Conservation (phyloP, 1,140 invertebrate species). For the Drosophila saltans region DNA sequence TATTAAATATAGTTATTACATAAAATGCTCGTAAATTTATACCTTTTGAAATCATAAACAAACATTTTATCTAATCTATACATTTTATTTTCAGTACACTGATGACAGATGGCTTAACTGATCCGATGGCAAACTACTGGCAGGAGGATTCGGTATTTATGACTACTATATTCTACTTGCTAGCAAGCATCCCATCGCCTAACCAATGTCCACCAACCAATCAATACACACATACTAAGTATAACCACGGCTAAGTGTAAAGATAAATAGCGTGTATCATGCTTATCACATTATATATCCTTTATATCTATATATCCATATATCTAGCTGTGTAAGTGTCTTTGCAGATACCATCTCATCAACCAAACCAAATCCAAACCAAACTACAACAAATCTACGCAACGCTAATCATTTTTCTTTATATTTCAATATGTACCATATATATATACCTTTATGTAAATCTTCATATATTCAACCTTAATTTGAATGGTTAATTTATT, state of each 20-base stretch:
- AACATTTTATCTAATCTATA: no score
- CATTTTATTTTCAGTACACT: constrained; percentile 9
- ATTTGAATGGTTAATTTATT: background rate
- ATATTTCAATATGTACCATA: constrained; percentile 37
- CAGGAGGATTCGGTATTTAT: constrained; percentile 81
- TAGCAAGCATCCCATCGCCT: constrained; percentile 65
- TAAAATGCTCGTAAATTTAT: no score
- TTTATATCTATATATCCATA: constrained; percentile 21
- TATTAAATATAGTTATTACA: no score
- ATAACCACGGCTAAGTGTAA: constrained; percentile 67
- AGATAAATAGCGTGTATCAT: constrained; percentile 56
- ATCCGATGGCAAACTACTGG: constrained; percentile 33
- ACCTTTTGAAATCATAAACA: no score
- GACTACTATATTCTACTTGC: constrained; percentile 76
- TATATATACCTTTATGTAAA: constrained; percentile 22
- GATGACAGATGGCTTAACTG: background rate
- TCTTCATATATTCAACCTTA: background rate
- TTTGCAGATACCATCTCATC: constrained; percentile 59
- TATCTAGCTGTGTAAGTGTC: constrained; percentile 65
- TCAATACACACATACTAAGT: constrained; percentile 71
- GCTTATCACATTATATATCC: constrained; percentile 35
- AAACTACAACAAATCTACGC: constrained; percentile 76
- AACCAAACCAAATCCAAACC: constrained; percentile 73
- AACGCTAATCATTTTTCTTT: constrained; percentile 60
- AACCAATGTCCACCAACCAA: constrained; percentile 49